phyloP scores from a whole-genome alignment of 2,888 invertebrate species.

The Melieria picta region DNA sequence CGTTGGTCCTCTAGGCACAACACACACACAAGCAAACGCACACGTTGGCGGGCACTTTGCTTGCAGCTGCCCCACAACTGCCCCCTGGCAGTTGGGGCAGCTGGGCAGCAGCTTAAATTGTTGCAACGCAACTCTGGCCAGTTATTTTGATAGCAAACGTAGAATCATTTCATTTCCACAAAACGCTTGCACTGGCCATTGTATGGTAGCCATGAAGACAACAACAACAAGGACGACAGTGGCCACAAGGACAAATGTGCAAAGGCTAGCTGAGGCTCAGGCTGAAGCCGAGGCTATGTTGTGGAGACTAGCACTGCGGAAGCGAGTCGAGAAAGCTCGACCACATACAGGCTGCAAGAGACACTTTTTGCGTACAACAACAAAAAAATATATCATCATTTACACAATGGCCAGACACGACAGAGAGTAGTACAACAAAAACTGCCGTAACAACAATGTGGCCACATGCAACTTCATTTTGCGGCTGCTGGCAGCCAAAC shows the following conservation, averaged over 20 bases:
- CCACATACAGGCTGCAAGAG: too few relatives aligned
- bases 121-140: too few relatives aligned
- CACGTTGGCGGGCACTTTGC: background rate
- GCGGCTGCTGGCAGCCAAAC: slow-evolving; percentile 1
- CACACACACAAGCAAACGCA: background rate
- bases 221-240: too few relatives aligned
- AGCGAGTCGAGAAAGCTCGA: too few relatives aligned
- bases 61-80: background rate
- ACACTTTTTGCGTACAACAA: background rate
- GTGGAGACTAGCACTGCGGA: too few relatives aligned
- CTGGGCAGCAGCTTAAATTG: background rate
- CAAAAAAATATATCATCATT: slow-evolving; percentile 4
- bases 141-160: too few relatives aligned
- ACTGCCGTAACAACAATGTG: slow-evolving; percentile 23
- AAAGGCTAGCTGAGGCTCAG: too few relatives aligned
- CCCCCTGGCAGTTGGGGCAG: background rate
- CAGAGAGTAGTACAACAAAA: slow-evolving; percentile 13
- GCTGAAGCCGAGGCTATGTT: too few relatives aligned
- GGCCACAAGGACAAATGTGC: too few relatives aligned
- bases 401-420: slow-evolving; percentile 16
- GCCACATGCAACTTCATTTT: slow-evolving; percentile 26
- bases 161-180: too few relatives aligned
- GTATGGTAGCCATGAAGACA: too few relatives aligned
- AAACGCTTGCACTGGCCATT: too few relatives aligned
- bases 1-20: background rate